Conservation (phyloP, 2,797 vertebrate species). For the Perodicticus potto region DNA sequence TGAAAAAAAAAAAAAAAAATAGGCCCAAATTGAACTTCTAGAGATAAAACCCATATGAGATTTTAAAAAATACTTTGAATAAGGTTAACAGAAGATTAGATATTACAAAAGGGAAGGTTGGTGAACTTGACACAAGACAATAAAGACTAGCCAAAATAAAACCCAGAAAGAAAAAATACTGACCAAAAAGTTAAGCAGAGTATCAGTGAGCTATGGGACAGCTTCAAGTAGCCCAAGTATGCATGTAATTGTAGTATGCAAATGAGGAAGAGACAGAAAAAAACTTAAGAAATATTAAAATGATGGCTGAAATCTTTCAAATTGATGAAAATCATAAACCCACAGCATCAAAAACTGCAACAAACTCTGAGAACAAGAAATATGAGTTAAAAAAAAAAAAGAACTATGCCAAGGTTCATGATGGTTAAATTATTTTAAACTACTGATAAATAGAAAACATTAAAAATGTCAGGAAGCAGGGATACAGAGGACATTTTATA, state of each 20-base stretch:
- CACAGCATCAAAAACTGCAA: neutral
- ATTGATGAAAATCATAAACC: neutral
- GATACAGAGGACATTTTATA: neutral
- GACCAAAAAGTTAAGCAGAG: neutral
- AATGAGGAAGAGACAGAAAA: neutral
- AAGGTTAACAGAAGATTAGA: neutral
- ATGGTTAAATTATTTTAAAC: neutral
- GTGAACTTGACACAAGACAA: neutral
- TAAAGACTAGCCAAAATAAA: constrained; percentile 26
- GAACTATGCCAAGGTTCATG: neutral
- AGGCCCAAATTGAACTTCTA: neutral
- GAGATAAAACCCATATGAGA: neutral
- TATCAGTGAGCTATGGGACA: neutral
- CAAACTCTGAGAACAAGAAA: neutral
- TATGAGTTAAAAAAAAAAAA: neutral
- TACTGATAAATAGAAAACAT: neutral
- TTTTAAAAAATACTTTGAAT: neutral
- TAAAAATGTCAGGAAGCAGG: neutral
- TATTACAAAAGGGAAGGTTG: neutral
- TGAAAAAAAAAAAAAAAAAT: neutral
- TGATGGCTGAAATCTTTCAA: neutral
- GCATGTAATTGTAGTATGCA: neutral
- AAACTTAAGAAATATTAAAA: constrained; percentile 36
- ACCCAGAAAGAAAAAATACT: neutral
- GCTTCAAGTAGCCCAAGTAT: neutral